Percentiles rank a stretch among this genome's conserved stretches.
Evolutionary conservation across 2,113 vertebrate genomes (phyloP).

Genomic region (Leptosomus discolor): DNA sequence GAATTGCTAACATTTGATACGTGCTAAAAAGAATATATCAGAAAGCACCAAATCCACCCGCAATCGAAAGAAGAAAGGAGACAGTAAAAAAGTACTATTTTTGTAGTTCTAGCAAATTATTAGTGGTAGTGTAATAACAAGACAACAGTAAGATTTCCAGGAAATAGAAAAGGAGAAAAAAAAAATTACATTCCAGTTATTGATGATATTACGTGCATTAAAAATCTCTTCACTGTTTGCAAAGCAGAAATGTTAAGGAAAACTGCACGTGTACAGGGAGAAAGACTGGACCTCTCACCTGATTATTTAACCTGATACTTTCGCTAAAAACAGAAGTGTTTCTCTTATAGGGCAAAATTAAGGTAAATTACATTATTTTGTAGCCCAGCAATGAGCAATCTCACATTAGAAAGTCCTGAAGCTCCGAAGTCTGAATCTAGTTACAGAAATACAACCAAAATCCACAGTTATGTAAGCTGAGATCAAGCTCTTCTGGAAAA

Average conservation of each 20-base stretch:
- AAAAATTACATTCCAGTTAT: not conserved
- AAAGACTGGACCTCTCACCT: not conserved
- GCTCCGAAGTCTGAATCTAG: not conserved
- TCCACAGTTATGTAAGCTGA: not conserved
- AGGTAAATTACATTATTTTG: not conserved
- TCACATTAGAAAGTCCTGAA: not conserved
- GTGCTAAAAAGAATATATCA: not conserved
- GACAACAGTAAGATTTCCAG: not conserved
- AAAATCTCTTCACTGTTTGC: not conserved
- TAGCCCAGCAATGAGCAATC: not conserved
- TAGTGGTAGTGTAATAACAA: not conserved
- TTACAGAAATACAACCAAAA: not conserved
- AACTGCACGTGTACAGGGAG: not conserved
- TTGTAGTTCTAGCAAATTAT: not conserved
- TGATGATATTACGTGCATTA: not conserved
- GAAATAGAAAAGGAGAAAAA: not conserved
- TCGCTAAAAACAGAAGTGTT: not conserved
- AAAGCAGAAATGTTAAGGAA: not conserved
- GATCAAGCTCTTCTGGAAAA: slow-evolving; percentile 24
- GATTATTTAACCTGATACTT: not conserved
- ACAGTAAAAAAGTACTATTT: not conserved
- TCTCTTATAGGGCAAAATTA: not conserved
- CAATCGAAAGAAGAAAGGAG: not conserved
- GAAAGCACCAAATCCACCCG: not conserved
- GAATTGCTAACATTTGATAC: not conserved